These are phyloP conservation scores for Peromyscus polionotus DNA, from an alignment of 2,113 vertebrate genomes.

Conservation along the genomic window DNA sequence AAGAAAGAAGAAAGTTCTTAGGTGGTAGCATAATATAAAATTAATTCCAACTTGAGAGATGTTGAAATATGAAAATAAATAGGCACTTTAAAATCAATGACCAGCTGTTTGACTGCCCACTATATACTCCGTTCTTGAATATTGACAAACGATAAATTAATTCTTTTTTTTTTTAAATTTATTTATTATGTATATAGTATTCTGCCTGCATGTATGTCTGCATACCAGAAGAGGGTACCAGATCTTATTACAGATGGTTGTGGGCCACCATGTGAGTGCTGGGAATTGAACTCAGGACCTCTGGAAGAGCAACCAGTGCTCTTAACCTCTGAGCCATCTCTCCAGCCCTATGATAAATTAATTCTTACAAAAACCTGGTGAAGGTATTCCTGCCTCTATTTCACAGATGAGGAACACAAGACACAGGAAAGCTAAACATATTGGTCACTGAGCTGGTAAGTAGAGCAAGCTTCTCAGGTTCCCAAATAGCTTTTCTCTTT, in stretches of 20 bases:
- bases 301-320: too few relatives aligned
- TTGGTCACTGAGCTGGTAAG: background rate
- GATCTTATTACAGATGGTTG: too few relatives aligned
- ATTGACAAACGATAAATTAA: slow-evolving; percentile 32
- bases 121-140: background rate
- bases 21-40: background rate
- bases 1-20: slow-evolving; percentile 27
- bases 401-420: background rate
- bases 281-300: too few relatives aligned
- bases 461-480: background rate
- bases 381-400: background rate
- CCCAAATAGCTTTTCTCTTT: background rate
- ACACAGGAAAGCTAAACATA: background rate
- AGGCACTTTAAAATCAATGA: background rate
- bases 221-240: too few relatives aligned
- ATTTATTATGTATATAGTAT: too few relatives aligned
- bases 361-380: slow-evolving; percentile 23
- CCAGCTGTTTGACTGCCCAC: background rate
- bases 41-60: slow-evolving; percentile 44
- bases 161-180: background rate
- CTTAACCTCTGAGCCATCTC: too few relatives aligned
- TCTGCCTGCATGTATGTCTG: too few relatives aligned
- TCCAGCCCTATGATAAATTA: background rate
- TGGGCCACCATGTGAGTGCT: too few relatives aligned
- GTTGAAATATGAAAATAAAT: slow-evolving; percentile 26